phyloP scores from a whole-genome alignment of 2,113 vertebrate species.

The human region GRCh38 chr6:38514501-38515000 shows the following conservation, averaged over 20 bases:
- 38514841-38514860: constrained; percentile 34
- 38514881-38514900: constrained; percentile 71
- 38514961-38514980: constrained; percentile 61
- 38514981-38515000: constrained; percentile 69
- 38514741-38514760: constrained; percentile 30
- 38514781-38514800: constrained; percentile 47
- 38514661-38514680: constrained; percentile 37
- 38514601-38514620: constrained; percentile 21
- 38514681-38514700: constrained; percentile 45
- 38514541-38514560: background rate
- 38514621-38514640: constrained; percentile 65
- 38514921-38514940: constrained; percentile 54
- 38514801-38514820: constrained; percentile 60
- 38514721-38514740: constrained; percentile 54
- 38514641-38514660: constrained; percentile 7
- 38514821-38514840: constrained; percentile 52
- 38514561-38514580: constrained; percentile 22
- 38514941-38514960: constrained; percentile 58
- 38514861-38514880: constrained; percentile 37
- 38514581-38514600: constrained; percentile 51
- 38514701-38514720: constrained; percentile 10
- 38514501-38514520: constrained; percentile 31
- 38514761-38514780: constrained; percentile 43
- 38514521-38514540: constrained; percentile 6
- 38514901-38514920: constrained; percentile 56